Base-by-base conservation (phyloP, 2,797 vertebrate genomes). In the Anabas testudineus region DNA sequence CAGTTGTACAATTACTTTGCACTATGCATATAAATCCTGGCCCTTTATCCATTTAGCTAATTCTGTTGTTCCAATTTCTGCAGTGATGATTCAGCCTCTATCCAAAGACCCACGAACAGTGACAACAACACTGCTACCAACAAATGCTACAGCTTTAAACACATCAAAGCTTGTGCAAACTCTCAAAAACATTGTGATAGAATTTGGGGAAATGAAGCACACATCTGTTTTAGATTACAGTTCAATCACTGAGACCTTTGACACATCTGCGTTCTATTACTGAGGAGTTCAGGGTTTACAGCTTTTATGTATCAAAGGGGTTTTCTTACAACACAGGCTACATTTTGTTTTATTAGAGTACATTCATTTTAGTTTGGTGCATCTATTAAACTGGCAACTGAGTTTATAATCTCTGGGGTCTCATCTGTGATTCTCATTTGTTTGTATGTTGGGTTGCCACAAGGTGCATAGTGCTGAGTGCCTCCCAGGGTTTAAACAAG, bases 241-340 rank as follows among this genome's bases (percentile, higher is more conserved):
- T 28, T 66, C 18, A 46, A 61, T 55, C 49, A 67, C 1, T 37
- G 41, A 42, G 36, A 78, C 36, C 10, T 30, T 37, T 26, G 7
- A 56, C 54, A 71, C 80, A 82, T 84, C 72, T 86, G 81, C 13
- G 5, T 14, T 5, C 18, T 24, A 56, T 85, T 81, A 70, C 15
- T 6, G 37, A 42, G 36, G 2, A 67, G 18, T 10, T n/a, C 28
- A 71, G 41, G 6, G 32, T 10, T 49, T 55, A 61, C 42, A 2
- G 9, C 37, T 65, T 19, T 19, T 51, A 24, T 49, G 30, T 15
- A 55, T 66, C n/a, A 51, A 54, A 36, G 52, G 65, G 28, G 4
- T 69, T 65, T 65, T 60, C 19, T 56, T 24, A 26, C 37, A 42
- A 7, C 45, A 53, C 1, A 3, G 19, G 41, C 18, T 34, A 48